Evolutionary conservation across 2,797 vertebrate genomes (phyloP).

Genomic region (Tinamus major): DNA sequence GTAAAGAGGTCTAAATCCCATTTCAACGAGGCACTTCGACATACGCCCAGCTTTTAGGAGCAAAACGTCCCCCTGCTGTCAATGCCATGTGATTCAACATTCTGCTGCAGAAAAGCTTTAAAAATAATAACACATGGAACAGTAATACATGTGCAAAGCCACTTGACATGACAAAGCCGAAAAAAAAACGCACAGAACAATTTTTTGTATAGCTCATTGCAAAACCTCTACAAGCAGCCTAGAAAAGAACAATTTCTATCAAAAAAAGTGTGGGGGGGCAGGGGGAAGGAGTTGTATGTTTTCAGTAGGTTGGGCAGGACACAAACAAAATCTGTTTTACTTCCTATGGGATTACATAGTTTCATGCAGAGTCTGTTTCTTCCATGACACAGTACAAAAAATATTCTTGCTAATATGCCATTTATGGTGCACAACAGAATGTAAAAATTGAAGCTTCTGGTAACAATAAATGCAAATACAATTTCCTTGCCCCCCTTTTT

Average conservation of each 20-base stretch:
- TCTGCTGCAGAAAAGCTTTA: not conserved
- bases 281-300: not conserved
- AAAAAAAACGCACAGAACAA: not conserved
- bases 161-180: not conserved
- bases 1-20: not conserved
- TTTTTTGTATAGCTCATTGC: not conserved
- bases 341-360: slow-evolving; percentile 5
- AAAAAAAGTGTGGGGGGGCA: fast-evolving
- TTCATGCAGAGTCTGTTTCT: not conserved
- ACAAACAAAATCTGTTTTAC: slow-evolving; percentile 6
- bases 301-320: not conserved
- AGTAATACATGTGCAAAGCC: not conserved
- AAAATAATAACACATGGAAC: slow-evolving; percentile 44
- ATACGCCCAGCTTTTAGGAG: not conserved
- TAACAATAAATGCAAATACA: not conserved
- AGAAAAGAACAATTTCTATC: not conserved
- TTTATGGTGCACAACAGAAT: not conserved
- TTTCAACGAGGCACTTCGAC: not conserved
- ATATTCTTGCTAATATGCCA: not conserved
- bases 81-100: not conserved
- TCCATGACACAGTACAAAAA: slow-evolving; percentile 30
- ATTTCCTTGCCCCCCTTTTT: not conserved
- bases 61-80: fast-evolving
- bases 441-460: not conserved
- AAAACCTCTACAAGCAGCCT: not conserved